Conservation (phyloP, 1,140 invertebrate genomes). For the Vanessa atalanta region DNA sequence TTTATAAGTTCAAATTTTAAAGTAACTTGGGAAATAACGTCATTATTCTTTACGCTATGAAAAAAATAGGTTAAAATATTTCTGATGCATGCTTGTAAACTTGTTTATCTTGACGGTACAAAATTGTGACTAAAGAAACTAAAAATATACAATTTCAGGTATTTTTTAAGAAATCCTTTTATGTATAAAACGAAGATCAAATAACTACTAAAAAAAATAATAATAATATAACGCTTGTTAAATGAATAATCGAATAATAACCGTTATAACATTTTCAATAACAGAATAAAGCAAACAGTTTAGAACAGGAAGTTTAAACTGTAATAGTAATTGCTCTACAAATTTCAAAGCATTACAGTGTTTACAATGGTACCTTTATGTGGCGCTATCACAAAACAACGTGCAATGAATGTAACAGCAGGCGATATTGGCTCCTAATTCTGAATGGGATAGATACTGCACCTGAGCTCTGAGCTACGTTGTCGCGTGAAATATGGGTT, state of each 20-base stretch:
- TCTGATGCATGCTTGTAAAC: too few species aligned
- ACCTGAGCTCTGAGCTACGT: conserved; percentile 57
- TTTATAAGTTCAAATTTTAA: too few species aligned
- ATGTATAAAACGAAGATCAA: too few species aligned
- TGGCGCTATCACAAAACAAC: conserved; percentile 31
- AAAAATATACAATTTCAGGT: too few species aligned
- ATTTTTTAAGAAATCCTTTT: too few species aligned
- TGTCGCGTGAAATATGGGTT: conserved; percentile 55
- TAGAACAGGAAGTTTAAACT: neutral
- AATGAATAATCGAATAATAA: neutral
- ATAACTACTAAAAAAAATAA: too few species aligned
- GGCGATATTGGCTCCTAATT: conserved; percentile 69
- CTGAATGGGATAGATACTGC: conserved; percentile 62
- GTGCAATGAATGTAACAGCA: conserved; percentile 31
- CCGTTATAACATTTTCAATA: neutral
- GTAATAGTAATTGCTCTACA: conserved; percentile 22
- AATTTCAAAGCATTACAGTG: conserved; percentile 26
- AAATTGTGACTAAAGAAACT: too few species aligned
- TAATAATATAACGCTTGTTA: too few species aligned
- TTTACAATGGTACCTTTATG: conserved; percentile 17
- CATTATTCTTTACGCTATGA: too few species aligned
- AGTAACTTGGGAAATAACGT: too few species aligned
- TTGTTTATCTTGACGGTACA: too few species aligned
- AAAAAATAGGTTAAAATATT: too few species aligned
- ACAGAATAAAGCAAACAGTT: neutral